phyloP scores from a whole-genome alignment of 2,888 invertebrate genomes.

The Mesorhabditis sp. region DNA sequence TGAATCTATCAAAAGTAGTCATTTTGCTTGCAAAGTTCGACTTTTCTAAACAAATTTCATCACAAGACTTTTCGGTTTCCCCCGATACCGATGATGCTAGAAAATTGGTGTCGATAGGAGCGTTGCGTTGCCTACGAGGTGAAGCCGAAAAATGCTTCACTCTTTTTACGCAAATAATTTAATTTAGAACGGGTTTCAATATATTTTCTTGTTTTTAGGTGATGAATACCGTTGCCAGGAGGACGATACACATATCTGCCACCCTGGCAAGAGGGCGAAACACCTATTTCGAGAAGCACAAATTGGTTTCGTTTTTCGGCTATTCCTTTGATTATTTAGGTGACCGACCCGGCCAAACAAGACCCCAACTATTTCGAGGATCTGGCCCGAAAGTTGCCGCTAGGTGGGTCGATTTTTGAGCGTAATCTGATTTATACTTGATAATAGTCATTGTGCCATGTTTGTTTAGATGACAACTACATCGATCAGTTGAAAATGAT shows the following conservation, averaged over 20 bases:
- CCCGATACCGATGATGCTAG: too few species aligned
- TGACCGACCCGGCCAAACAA: slow-evolving; percentile 50
- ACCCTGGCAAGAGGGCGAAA: not conserved
- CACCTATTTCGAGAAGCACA: slow-evolving; percentile 3
- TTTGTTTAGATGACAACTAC: slow-evolving; percentile 49
- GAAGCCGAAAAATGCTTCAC: too few species aligned
- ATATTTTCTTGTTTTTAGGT: not conserved
- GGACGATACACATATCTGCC: not conserved
- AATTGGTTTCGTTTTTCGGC: not conserved
- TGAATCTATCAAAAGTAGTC: too few species aligned
- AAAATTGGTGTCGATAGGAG: too few species aligned
- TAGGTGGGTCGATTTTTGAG: slow-evolving; percentile 30
- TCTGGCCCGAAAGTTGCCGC: slow-evolving; percentile 42
- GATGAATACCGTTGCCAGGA: not conserved
- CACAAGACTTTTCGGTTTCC: too few species aligned
- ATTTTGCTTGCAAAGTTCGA: too few species aligned
- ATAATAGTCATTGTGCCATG: not conserved
- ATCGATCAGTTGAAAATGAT: slow-evolving; percentile 47
- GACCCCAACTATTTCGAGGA: slow-evolving; percentile 55
- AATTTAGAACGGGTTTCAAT: too few species aligned
- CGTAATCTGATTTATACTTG: slow-evolving; percentile 9
- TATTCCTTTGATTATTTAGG: slow-evolving; percentile 14
- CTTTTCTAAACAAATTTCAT: too few species aligned
- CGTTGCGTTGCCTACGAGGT: too few species aligned
- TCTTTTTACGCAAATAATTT: too few species aligned